Evolutionary conservation across 1,140 invertebrate genomes (phyloP).

Genomic region (Drosophila suzukii): DNA sequence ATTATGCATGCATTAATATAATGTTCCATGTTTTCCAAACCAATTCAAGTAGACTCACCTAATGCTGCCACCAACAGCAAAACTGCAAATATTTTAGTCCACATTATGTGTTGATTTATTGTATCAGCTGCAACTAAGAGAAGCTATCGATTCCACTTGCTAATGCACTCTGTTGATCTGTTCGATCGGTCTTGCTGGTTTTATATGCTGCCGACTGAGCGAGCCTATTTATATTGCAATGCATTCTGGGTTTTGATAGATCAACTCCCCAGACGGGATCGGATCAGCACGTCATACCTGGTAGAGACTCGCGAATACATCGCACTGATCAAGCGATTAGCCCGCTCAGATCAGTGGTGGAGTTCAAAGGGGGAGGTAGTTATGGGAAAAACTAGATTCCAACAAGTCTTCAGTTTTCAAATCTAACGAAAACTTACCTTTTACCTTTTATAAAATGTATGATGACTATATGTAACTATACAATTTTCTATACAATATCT

Average conservation of each 20-base stretch:
- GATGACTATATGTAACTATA: background rate
- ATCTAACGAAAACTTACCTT: too few relatives aligned
- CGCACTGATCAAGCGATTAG: slow-evolving; percentile 12
- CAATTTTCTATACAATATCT: too few relatives aligned
- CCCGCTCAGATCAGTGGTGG: background rate
- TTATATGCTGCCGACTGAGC: slow-evolving; percentile 31
- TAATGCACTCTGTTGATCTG: slow-evolving; percentile 51
- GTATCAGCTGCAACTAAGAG: slow-evolving; percentile 46
- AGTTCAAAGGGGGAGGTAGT: background rate
- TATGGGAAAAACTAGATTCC: background rate
- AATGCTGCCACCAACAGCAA: slow-evolving; percentile 26
- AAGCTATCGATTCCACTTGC: slow-evolving; percentile 32
- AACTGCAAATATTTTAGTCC: slow-evolving; percentile 17
- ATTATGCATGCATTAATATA: background rate
- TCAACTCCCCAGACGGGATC: background rate
- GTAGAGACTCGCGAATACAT: slow-evolving; percentile 10
- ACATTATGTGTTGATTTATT: slow-evolving; percentile 34
- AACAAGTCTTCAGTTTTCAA: background rate
- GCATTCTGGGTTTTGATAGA: slow-evolving; percentile 22
- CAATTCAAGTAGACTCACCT: slow-evolving; percentile 30
- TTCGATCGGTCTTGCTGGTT: slow-evolving; percentile 23
- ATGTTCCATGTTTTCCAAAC: background rate
- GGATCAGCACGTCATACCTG: background rate
- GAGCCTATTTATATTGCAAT: background rate
- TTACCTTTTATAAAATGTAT: too few relatives aligned